Conservation (phyloP, 1,140 invertebrate species). For the Neotoxoptera formosana region DNA sequence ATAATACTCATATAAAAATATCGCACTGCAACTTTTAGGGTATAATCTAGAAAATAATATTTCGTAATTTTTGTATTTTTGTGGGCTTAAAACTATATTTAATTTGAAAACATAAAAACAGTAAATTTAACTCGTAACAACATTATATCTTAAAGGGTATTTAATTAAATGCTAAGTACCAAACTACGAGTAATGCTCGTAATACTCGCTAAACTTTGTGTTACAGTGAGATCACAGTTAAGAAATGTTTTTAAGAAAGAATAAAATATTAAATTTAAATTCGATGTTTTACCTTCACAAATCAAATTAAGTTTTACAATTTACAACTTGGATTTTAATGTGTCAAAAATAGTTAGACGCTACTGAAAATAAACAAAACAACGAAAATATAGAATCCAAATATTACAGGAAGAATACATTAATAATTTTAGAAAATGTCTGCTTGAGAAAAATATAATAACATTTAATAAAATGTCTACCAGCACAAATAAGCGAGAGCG, state of each 20-base stretch:
- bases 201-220: background rate
- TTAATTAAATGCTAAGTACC: background rate
- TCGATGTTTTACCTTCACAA: background rate
- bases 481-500: background rate
- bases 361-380: background rate
- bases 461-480: background rate
- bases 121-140: background rate
- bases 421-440: background rate
- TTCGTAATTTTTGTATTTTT: background rate
- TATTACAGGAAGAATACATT: background rate
- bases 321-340: background rate
- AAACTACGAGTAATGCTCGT: background rate
- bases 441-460: background rate
- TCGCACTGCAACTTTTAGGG: background rate
- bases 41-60: background rate
- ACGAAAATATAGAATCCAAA: background rate
- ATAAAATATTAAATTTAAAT: background rate
- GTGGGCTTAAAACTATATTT: background rate
- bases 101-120: background rate
- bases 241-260: background rate
- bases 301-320: background rate
- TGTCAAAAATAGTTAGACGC: background rate
- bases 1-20: background rate
- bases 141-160: background rate
- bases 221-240: background rate